Base-by-base conservation (phyloP, 2,888 invertebrate genomes). In the Patella ulyssiponensis region DNA sequence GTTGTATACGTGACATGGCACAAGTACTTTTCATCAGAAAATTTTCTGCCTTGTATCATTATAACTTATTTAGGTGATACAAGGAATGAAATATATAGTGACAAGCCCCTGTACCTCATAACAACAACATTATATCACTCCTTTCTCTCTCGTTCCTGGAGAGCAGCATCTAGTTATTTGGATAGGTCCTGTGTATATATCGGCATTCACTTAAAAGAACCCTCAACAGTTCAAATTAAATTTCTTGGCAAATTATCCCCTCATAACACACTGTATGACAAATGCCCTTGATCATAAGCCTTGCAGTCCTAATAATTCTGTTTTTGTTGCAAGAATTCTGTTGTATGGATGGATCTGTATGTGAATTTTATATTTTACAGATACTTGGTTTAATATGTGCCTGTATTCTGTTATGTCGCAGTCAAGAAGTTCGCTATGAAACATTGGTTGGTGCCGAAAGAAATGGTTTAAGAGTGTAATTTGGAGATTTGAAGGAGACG, bases 321-420 rank as follows among this genome's bases (percentile, higher is more conserved):
- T 1, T 69, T 14, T n/a, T 33, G 20, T 74, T n/a, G n/a, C 27
- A 23, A 12, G n/a, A 71, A 27, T 52, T 1, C 71, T 20, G 23
- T 33, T 44, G 44, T 44, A 7, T 9, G 7, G 44, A 44, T 44
- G 7, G 44, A 44, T 44, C 44, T 58, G 5, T 53, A 23, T 44
- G 75, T 71, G 2, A 69, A 15, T 69, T 72, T n/a, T 72, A 79
- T 75, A 69, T 73, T 71, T 86, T 85, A 27, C 86, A 90, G 90
- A 78, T 90, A 20, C 78, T 90, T 53, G 90, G 89, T 33, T 85
- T 91, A 85, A 85, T 90, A 76, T 86, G 86, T 72, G 85, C 88
- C 69, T 90, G 90, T 79, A 83, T 89, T 33, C 79, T 91, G 79
- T 81, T 90, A 79, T 89, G 89, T 72, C 82, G 88, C 9, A 86